Conservation (phyloP, 2,797 vertebrate genomes). For the Periophthalmus magnuspinnatus region DNA sequence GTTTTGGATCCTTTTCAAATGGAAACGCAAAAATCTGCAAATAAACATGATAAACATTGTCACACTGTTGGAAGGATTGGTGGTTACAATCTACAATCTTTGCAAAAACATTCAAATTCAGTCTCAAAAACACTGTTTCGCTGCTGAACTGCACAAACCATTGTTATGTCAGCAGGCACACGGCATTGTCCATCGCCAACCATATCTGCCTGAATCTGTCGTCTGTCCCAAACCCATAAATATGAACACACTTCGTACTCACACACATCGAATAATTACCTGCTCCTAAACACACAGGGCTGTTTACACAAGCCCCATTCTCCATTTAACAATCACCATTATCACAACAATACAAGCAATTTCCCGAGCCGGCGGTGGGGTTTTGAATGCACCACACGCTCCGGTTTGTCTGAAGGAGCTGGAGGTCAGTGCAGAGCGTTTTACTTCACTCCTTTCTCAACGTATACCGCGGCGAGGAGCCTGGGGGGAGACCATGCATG, state of each 20-base stretch:
- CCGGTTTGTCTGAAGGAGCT: not conserved
- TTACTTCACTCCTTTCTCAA: not conserved
- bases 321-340: conserved; percentile 10
- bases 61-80: not conserved
- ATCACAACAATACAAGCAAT: not conserved
- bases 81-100: not conserved
- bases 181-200: conserved; percentile 18
- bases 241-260: conserved; percentile 21
- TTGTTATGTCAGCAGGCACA: conserved; percentile 3
- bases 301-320: not conserved
- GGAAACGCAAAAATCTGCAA: not conserved
- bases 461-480: not conserved
- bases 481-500: not conserved
- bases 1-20: no score
- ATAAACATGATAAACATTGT: not conserved
- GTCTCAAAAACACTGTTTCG: not conserved
- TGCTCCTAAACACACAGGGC: not conserved
- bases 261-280: conserved; percentile 8
- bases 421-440: conserved; percentile 7
- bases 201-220: conserved; percentile 37
- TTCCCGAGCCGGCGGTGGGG: not conserved
- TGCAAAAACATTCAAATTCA: not conserved
- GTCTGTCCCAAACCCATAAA: conserved; percentile 20
- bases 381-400: not conserved
- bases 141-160: not conserved